Evolutionary conservation across 2,113 vertebrate genomes (phyloP).

Genomic region (rabbit (Oryctolagus cuniculus)): mOryCun1.1 NC_091437.1:62827001-62827500

Average conservation of each 20-base stretch:
- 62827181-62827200: fast-evolving
- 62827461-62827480: not conserved
- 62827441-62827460: not conserved
- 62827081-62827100: conserved; percentile 69
- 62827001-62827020: conserved; percentile 71
- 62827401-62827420: not conserved
- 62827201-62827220: not conserved
- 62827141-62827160: not conserved
- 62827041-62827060: conserved; percentile 71
- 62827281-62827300: not conserved
- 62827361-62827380: not conserved
- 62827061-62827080: conserved; percentile 83
- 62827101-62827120: conserved; percentile 29
- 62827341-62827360: not conserved
- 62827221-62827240: not conserved
- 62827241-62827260: not conserved
- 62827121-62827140: not conserved
- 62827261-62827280: not conserved
- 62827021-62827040: conserved; percentile 82
- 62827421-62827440: not conserved
- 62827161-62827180: not conserved
- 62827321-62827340: not conserved
- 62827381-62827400: not conserved
- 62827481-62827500: not conserved
- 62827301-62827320: not conserved